Percentiles rank a stretch among this genome's conserved stretches.
These are phyloP conservation scores for Ceratina australensis DNA, from an alignment of 1,140 invertebrate genomes.

Conservation along the genomic window DNA sequence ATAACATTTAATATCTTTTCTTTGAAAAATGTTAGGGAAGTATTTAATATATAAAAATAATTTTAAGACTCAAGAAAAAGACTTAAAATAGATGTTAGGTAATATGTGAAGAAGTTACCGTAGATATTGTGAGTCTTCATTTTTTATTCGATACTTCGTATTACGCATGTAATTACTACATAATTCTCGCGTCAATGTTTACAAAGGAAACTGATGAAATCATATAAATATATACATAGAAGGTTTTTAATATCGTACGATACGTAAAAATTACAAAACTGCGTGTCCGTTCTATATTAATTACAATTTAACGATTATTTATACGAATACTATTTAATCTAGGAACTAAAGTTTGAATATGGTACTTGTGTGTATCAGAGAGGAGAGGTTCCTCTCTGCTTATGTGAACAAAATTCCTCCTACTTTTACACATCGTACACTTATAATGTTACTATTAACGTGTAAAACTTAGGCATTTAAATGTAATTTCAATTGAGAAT, in stretches of 20 bases:
- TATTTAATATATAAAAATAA: background rate
- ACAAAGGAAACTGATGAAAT: conserved; percentile 44
- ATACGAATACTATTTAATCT: conserved; percentile 42
- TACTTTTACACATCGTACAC: conserved; percentile 32
- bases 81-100: background rate
- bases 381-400: no score
- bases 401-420: conserved; percentile 38
- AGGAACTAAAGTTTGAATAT: conserved; percentile 54
- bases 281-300: conserved; percentile 38
- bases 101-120: background rate
- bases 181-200: conserved; percentile 44
- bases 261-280: conserved; percentile 59
- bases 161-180: conserved; percentile 46
- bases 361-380: no score
- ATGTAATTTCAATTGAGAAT: background rate
- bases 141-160: conserved; percentile 54
- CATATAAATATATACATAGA: conserved; percentile 50
- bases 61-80: background rate
- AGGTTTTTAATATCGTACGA: conserved; percentile 34
- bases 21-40: background rate
- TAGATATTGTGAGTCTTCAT: background rate
- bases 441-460: conserved; percentile 25
- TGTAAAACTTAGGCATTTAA: conserved; percentile 51
- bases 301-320: conserved; percentile 52
- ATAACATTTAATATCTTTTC: background rate